Conservation (phyloP, 2,888 invertebrate genomes). For the Copidosoma aretas region DNA sequence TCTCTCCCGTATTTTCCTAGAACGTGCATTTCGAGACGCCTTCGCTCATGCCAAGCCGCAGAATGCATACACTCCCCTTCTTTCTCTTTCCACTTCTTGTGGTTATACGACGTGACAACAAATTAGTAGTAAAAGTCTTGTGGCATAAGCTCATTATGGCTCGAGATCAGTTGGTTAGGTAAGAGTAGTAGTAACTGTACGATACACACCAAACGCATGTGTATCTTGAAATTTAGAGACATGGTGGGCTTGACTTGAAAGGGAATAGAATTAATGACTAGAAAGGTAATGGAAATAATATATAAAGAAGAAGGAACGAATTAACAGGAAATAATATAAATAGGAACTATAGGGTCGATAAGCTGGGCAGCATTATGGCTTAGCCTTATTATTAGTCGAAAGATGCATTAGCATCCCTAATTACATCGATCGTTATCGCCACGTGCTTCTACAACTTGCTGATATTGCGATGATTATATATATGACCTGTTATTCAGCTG, state of each 20-base stretch:
- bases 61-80: too few species aligned
- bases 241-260: not conserved
- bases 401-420: conserved; percentile 61
- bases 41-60: too few species aligned
- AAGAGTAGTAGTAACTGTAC: not conserved
- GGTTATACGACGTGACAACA: conserved; percentile 21
- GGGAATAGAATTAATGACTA: too few species aligned
- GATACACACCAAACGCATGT: too few species aligned
- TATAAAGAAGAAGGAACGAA: too few species aligned
- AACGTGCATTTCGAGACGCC: conserved; percentile 17
- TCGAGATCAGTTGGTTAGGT: not conserved
- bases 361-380: conserved; percentile 18
- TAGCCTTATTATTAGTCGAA: conserved; percentile 59
- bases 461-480: too few species aligned
- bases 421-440: conserved; percentile 58
- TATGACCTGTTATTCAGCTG: conserved; percentile 3
- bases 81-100: too few species aligned
- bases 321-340: too few species aligned
- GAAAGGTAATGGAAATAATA: too few species aligned
- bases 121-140: conserved; percentile 34
- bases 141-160: conserved; percentile 37
- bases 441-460: conserved; percentile 53
- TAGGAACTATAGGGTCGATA: too few species aligned
- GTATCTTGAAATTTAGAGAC: conserved; percentile 30
- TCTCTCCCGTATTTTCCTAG: not conserved